phyloP scores from a whole-genome alignment of 1,140 invertebrate species.

The Acromyrmex heyeri region DNA sequence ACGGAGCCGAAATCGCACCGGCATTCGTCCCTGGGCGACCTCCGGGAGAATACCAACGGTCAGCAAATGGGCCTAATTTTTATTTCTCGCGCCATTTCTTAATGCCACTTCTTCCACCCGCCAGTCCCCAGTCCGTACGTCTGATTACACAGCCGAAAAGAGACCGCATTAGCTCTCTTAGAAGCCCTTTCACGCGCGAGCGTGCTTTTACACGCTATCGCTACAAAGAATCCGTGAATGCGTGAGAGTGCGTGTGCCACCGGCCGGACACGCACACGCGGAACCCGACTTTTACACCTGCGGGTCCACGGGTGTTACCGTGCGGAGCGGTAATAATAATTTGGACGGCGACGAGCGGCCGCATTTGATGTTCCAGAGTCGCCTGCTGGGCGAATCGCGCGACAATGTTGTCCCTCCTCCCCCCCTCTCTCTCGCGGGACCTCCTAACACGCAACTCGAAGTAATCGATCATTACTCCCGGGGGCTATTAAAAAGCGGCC shows the following conservation, averaged over 20 bases:
- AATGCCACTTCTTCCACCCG: constrained; percentile 41
- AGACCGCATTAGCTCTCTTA: constrained; percentile 55
- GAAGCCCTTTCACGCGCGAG: constrained; percentile 53
- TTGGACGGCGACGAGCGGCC: constrained; percentile 64
- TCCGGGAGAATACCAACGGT: constrained; percentile 45
- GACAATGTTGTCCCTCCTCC: constrained; percentile 69
- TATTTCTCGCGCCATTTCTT: constrained; percentile 50
- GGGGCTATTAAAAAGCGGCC: constrained; percentile 69
- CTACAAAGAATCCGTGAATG: constrained; percentile 59
- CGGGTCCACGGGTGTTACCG: constrained; percentile 57
- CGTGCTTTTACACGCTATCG: constrained; percentile 55
- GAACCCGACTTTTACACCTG: constrained; percentile 42
- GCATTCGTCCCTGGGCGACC: constrained; percentile 44
- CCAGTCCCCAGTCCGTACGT: not conserved
- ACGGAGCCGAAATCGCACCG: constrained; percentile 32
- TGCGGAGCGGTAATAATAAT: constrained; percentile 70
- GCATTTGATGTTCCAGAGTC: constrained; percentile 67
- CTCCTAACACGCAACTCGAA: constrained; percentile 65
- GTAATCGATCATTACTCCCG: constrained; percentile 69
- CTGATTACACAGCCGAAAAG: constrained; percentile 60
- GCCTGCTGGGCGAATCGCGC: constrained; percentile 71
- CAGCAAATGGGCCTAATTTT: constrained; percentile 62
- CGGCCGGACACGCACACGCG: constrained; percentile 35
- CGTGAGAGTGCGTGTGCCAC: constrained; percentile 39
- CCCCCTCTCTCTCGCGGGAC: constrained; percentile 33